These are phyloP conservation scores for Emmelina monodactyla DNA, from an alignment of 2,888 invertebrate species.

Conservation along the genomic window DNA sequence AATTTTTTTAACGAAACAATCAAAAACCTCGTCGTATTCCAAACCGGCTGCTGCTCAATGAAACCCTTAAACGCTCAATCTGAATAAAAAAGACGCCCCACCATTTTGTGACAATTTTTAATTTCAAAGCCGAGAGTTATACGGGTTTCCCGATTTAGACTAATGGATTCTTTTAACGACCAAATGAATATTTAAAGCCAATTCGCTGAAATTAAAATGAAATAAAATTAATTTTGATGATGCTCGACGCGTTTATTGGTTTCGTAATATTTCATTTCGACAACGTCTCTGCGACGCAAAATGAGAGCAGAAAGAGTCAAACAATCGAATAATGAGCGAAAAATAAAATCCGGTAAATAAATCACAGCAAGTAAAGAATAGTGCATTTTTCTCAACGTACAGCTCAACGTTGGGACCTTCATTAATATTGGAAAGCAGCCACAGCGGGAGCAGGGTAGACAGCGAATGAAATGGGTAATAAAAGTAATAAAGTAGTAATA, in stretches of 20 bases:
- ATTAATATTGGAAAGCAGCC: slow-evolving; percentile 35
- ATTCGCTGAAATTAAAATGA: slow-evolving; percentile 38
- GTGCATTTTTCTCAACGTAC: background rate
- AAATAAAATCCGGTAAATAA: background rate
- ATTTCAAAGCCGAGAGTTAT: slow-evolving; percentile 24
- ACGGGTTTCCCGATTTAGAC: slow-evolving; percentile 27
- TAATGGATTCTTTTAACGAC: slow-evolving; percentile 48
- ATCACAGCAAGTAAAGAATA: background rate
- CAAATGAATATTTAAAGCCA: slow-evolving; percentile 49
- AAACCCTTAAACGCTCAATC: background rate
- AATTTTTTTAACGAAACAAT: too few species aligned
- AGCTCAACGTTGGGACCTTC: slow-evolving; percentile 13
- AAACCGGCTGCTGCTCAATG: too few species aligned
- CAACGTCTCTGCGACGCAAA: background rate
- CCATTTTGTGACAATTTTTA: slow-evolving; percentile 27
- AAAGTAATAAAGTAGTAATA: slow-evolving; percentile 56
- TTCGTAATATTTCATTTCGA: slow-evolving; percentile 3
- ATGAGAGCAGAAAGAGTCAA: background rate
- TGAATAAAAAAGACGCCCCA: background rate
- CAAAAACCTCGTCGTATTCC: too few species aligned
- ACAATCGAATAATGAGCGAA: background rate
- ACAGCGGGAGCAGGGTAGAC: slow-evolving; percentile 24
- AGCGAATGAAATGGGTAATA: slow-evolving; percentile 46
- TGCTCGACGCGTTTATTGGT: slow-evolving; percentile 4
- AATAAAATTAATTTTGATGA: slow-evolving; percentile 36